phyloP scores from a whole-genome alignment of 2,888 invertebrate species.

The Drosophila engyochracea region DNA sequence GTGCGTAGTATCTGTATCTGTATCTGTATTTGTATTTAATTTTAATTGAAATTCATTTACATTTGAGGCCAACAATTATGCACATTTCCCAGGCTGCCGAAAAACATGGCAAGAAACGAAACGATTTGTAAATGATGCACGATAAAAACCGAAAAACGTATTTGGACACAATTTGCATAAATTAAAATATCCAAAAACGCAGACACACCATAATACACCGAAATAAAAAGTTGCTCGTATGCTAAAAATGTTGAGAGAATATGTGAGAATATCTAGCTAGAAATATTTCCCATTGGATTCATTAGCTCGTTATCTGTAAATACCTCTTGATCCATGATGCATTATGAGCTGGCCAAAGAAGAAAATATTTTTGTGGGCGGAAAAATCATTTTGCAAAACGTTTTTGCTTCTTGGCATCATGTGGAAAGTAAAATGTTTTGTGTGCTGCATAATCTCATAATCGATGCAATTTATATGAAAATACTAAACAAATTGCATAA shows the following conservation, averaged over 20 bases:
- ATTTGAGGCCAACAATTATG: slow-evolving; percentile 74
- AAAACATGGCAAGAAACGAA: slow-evolving; percentile 6
- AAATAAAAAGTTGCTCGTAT: slow-evolving; percentile 9
- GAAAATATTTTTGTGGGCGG: background rate
- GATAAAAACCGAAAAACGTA: slow-evolving; percentile 61
- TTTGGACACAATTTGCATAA: slow-evolving; percentile 70
- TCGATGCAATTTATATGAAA: slow-evolving; percentile 72
- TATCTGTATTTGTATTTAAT: slow-evolving; percentile 42
- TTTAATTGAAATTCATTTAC: slow-evolving; percentile 80
- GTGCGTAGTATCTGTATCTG: slow-evolving; percentile 8
- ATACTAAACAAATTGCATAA: slow-evolving; percentile 72
- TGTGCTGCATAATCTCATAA: slow-evolving; percentile 65
- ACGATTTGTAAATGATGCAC: slow-evolving; percentile 78
- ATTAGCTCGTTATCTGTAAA: background rate
- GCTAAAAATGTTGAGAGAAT: background rate
- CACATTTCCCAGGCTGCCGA: slow-evolving; percentile 68
- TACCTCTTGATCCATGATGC: slow-evolving; percentile 42
- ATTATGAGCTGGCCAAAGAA: slow-evolving; percentile 21
- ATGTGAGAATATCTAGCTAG: background rate
- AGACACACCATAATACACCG: background rate
- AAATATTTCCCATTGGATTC: slow-evolving; percentile 1
- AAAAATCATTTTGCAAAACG: background rate
- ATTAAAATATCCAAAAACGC: slow-evolving; percentile 57
- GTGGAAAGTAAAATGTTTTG: slow-evolving; percentile 22
- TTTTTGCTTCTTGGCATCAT: slow-evolving; percentile 10